These are phyloP conservation scores for Bothrops alternatus DNA, from an alignment of 2,797 vertebrate genomes.

Conservation along the genomic window DNA sequence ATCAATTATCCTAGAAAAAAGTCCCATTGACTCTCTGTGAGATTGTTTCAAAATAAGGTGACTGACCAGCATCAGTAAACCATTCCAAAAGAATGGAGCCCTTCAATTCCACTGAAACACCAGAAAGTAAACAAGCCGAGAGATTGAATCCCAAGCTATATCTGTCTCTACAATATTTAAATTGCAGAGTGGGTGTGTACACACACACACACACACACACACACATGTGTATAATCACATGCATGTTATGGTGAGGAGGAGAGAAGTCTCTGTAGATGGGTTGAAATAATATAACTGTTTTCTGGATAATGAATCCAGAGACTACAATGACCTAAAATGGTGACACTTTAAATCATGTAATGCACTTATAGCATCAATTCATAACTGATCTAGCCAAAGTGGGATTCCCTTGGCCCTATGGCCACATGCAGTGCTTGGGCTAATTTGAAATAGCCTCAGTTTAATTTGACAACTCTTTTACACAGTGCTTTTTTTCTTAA, in stretches of 20 bases:
- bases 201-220: not conserved
- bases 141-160: not conserved
- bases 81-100: not conserved
- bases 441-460: not conserved
- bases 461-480: not conserved
- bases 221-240: not conserved
- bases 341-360: not conserved
- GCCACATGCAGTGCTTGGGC: not conserved
- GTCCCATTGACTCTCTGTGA: not conserved
- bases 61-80: not conserved
- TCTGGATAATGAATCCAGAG: not conserved
- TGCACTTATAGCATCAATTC: not conserved
- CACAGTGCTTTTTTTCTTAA: too few relatives aligned
- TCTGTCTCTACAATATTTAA: not conserved
- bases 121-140: not conserved
- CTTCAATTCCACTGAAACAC: not conserved
- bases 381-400: not conserved
- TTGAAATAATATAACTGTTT: not conserved
- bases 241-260: not conserved
- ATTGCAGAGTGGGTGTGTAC: not conserved
- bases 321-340: not conserved
- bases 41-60: constrained; percentile 6
- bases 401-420: not conserved
- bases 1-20: constrained; percentile 1
- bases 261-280: not conserved